Evolutionary conservation across 2,888 invertebrate species (phyloP).

Genomic region (Cistogaster globosa): DNA sequence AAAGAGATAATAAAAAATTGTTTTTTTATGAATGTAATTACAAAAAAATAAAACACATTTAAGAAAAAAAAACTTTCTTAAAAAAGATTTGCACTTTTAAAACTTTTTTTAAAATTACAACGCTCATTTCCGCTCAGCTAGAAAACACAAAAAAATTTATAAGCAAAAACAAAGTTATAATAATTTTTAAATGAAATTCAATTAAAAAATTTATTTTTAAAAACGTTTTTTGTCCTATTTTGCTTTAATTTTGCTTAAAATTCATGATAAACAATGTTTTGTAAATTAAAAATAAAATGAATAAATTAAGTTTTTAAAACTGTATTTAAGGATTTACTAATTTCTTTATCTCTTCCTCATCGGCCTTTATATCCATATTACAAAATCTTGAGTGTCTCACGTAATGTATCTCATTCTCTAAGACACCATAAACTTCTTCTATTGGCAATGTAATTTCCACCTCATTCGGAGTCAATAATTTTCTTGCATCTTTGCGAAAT

Average conservation of each 20-base stretch:
- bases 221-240: neutral
- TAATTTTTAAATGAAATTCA: too few relatives aligned
- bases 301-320: neutral
- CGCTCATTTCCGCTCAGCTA: too few relatives aligned
- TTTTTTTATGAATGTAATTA: too few relatives aligned
- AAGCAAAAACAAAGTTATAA: too few relatives aligned
- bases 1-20: too few relatives aligned
- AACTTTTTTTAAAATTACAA: too few relatives aligned
- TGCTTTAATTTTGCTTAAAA: conserved; percentile 39
- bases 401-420: conserved; percentile 77
- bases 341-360: conserved; percentile 76
- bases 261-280: neutral
- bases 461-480: conserved; percentile 79
- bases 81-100: too few relatives aligned
- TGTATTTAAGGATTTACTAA: conserved; percentile 75
- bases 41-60: too few relatives aligned
- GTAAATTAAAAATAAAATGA: neutral
- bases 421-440: conserved; percentile 79
- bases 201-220: too few relatives aligned
- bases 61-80: too few relatives aligned
- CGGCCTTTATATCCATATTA: conserved; percentile 75
- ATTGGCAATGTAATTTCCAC: conserved; percentile 79
- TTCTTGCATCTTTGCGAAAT: conserved; percentile 81
- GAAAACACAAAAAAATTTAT: too few relatives aligned
- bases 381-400: conserved; percentile 76